Evolutionary conservation across 2,888 invertebrate species (phyloP).

Genomic region (Orthosia gothica): DNA sequence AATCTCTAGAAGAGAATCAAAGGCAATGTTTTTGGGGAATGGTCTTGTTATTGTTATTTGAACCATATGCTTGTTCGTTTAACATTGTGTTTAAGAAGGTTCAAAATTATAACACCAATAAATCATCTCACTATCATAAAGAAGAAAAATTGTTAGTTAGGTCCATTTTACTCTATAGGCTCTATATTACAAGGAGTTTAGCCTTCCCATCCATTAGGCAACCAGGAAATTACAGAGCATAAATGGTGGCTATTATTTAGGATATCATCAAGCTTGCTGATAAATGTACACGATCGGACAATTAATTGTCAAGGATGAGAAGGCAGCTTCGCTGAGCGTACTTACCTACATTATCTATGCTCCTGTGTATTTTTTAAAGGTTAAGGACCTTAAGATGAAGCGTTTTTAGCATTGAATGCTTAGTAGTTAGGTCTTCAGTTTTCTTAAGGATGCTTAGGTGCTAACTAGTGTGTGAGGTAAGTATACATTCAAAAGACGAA

Average conservation of each 20-base stretch:
- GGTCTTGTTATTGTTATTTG: slow-evolving; percentile 7
- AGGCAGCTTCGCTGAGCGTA: not conserved
- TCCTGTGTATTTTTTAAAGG: slow-evolving; percentile 22
- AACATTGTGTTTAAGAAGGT: not conserved
- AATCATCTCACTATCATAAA: slow-evolving; percentile 2
- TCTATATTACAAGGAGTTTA: slow-evolving; percentile 39
- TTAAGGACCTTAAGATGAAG: not conserved
- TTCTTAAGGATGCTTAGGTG: slow-evolving; percentile 3
- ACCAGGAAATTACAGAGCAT: slow-evolving; percentile 59
- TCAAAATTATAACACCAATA: slow-evolving; percentile 14
- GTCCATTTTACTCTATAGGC: slow-evolving; percentile 4
- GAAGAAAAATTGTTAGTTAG: slow-evolving; percentile 19
- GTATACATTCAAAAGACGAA: slow-evolving; percentile 20
- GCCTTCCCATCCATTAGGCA: slow-evolving; percentile 56
- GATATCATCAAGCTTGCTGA: slow-evolving; percentile 64
- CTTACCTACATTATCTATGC: not conserved
- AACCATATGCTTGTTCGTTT: not conserved
- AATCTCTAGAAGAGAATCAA: slow-evolving; percentile 26
- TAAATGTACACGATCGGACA: slow-evolving; percentile 60
- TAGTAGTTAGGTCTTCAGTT: slow-evolving; percentile 3
- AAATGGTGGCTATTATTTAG: slow-evolving; percentile 66
- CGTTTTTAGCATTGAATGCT: slow-evolving; percentile 16
- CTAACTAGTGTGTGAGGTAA: slow-evolving; percentile 20
- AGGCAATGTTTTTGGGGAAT: slow-evolving; percentile 15
- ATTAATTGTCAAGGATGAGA: slow-evolving; percentile 58